Evolutionary conservation across 2,113 vertebrate genomes (phyloP), one percentile per base, ranked within the genome.

Genomic region (Lagopus muta): DNA sequence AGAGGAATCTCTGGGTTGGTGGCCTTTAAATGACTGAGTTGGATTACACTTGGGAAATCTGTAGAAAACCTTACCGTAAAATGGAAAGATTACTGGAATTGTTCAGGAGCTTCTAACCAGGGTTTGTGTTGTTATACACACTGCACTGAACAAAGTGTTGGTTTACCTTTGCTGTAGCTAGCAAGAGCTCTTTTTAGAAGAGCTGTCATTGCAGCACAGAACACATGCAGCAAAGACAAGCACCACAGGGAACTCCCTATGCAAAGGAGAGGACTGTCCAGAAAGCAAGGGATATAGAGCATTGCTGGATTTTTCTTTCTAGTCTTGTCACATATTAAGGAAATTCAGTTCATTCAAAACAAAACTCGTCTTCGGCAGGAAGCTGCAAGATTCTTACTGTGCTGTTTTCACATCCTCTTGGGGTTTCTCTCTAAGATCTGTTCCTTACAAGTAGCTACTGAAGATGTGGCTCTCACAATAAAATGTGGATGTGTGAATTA

Each of bases 361-460:
- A 86, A 86, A 87, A 52, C 34, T 43, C 62, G 42, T 83, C 64
- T 90, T 90, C 2, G 3, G 25, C 62, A 90, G 77, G 58, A 93
- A 93, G 79, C 64, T 92, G 84, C 52, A 69, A 74, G 71, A 82
- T 30, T 55, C 55, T 74, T 74, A 34, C 21, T 27, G 64, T 90
- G 79, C 81, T 78, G 64, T 94, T 96, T 95, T 84, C 76, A 65
- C 48, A 58, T 93, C 88, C 90, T 90, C 87, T 62, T 87, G 72
- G 67, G 48, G 36, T 42, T 96, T 89, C 72, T 73, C 38, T 91
- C 48, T 52, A 74, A 74, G 57, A 82, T 27, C 36, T 58, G 21
- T 87, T 90, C 64, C 55, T 84, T 65, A 61, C 0, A 1, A 91
- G 84, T 92, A 94, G 66, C 80, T 93, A 73, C 74, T 91, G 89